Evolutionary conservation across 2,113 vertebrate genomes (phyloP).

Genomic region (Halcyon malimbica): DNA sequence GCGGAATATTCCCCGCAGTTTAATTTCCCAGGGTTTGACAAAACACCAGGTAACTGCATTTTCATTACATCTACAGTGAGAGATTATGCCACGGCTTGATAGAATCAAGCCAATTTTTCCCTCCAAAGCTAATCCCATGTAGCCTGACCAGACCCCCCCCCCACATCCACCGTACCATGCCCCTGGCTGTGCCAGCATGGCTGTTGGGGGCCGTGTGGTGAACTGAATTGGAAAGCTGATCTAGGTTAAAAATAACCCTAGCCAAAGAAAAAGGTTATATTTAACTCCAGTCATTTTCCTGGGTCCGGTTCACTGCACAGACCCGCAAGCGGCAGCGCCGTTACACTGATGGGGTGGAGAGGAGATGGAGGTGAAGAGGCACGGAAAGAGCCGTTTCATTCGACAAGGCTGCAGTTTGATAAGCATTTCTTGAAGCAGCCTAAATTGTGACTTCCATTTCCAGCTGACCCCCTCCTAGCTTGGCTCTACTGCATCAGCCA

Average conservation of each 20-base stretch:
- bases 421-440: constrained; percentile 2
- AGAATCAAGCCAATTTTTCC: neutral
- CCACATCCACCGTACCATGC: neutral
- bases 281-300: constrained; percentile 48
- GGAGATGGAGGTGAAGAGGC: constrained; percentile 34
- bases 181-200: neutral
- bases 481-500: neutral
- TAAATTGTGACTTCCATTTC: constrained; percentile 28
- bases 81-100: neutral
- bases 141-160: neutral
- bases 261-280: constrained; percentile 63
- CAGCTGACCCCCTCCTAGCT: constrained; percentile 35
- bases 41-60: neutral
- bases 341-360: neutral
- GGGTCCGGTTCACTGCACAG: constrained; percentile 61
- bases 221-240: constrained; percentile 41
- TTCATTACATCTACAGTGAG: neutral
- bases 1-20: neutral
- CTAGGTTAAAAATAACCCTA: constrained; percentile 23
- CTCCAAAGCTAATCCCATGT: neutral
- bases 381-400: rapidly evolving
- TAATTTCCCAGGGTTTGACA: constrained; percentile 7
- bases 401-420: neutral
- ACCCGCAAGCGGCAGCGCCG: neutral
- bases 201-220: neutral